Percentiles rank a stretch among this genome's conserved stretches.
phyloP scores from a whole-genome alignment of 2,797 vertebrate genomes.

The Mormyrus hasselquistii region DNA sequence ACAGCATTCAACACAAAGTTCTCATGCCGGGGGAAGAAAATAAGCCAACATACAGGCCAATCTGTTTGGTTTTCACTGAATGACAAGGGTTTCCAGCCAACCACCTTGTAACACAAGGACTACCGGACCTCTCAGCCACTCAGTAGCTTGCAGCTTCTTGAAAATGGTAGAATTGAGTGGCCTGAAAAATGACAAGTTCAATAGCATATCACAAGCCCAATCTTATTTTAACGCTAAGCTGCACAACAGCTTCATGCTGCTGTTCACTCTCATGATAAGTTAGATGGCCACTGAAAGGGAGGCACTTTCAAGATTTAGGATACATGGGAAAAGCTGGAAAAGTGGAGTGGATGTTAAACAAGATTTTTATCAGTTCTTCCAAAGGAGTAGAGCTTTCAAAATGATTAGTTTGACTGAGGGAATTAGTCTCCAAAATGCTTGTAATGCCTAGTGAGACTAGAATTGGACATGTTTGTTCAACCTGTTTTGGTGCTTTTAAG shows the following conservation, averaged over 20 bases:
- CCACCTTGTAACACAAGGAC: background rate
- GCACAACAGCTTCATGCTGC: background rate
- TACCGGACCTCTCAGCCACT: background rate
- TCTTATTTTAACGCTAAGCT: background rate
- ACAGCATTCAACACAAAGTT: background rate
- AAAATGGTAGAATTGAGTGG: background rate
- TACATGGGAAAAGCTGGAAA: background rate
- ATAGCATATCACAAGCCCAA: background rate
- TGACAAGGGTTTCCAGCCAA: background rate
- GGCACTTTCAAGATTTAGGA: background rate
- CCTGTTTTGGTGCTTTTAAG: background rate
- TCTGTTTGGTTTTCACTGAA: background rate
- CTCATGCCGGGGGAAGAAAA: background rate
- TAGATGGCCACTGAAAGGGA: background rate
- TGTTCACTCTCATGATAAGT: background rate
- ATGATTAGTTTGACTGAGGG: background rate
- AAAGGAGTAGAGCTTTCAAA: background rate
- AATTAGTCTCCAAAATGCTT: background rate
- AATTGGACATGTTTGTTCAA: background rate
- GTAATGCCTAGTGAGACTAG: background rate
- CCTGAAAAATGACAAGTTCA: background rate
- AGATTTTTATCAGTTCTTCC: background rate
- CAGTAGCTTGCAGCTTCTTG: background rate
- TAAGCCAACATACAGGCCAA: background rate
- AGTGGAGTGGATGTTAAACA: background rate